Evolutionary conservation across 2,113 vertebrate species (phyloP), one percentile per base, ranked within the genome.

Genomic region (Peromyscus maniculatus): DNA sequence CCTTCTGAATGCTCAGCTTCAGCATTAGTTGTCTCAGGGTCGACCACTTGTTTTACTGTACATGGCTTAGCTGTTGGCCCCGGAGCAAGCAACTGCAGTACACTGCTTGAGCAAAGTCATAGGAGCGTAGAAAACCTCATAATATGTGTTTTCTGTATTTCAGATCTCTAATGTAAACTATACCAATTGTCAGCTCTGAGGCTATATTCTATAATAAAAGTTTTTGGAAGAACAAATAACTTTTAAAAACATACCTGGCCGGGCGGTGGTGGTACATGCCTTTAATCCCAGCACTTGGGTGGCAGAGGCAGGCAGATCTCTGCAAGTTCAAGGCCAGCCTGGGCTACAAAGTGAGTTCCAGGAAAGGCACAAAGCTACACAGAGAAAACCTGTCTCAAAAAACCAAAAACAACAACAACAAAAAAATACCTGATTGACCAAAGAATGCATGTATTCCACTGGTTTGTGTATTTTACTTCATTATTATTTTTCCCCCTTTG

Each of bases 141-240:
- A 94, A 80, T 91, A 62, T 84, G 69, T 86, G 46, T 84, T 95
- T 93, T 80, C 78, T 92, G 67, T 28, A 86, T 64, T 52, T 86
- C 72, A 87, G 52, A 96, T 95, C 77, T 55, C 86, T 52, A 97
- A 82, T 87, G 36, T 33, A 82, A 95, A 55, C 82, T 89, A 33
- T 46, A 78, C 80, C 97, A 94, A 95, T 82, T 95, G 83, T 69
- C 78, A 80, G 7, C 22, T 57, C 52, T 26, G 43, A 16, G 59
- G 66, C 55, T 92, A 2, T 59, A 31, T 89, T 92, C 72, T 83
- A 43, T 91, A 82, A 46, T 31, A 16, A 92, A 52, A 80, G 94
- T 96, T 91, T 62, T 89, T 71, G 39, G 52, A 87, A 87, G 31
- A 95, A 55, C 7, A 64, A 46, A 57, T 74, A 43, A 67, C 59